A percentile compares a stretch with the other conserved stretches of the same genome.
Evolutionary conservation across 2,888 invertebrate genomes (phyloP).

Genomic region (Linyphia triangularis): DNA sequence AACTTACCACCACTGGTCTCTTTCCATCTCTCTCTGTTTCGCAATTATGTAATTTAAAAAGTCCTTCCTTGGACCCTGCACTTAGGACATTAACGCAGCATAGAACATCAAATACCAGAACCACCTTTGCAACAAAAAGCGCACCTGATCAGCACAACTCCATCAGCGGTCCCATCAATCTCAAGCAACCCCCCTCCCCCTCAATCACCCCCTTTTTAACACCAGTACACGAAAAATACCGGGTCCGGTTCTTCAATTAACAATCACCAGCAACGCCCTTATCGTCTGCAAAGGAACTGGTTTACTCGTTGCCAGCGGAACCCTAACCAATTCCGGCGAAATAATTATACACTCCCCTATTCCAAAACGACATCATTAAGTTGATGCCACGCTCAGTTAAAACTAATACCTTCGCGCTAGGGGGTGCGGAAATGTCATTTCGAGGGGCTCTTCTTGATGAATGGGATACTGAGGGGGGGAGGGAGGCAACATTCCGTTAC

Average conservation of each 20-base stretch:
- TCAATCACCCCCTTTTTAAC: background rate
- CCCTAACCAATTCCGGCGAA: constrained; percentile 47
- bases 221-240: background rate
- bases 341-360: constrained; percentile 41
- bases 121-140: no score
- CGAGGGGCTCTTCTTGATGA: constrained; percentile 39
- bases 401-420: constrained; percentile 58
- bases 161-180: background rate
- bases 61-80: no score
- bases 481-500: background rate
- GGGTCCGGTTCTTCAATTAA: constrained; percentile 25
- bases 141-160: no score
- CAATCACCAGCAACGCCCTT: constrained; percentile 23
- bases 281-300: constrained; percentile 30
- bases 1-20: no score
- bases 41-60: no score
- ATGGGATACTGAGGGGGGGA: constrained; percentile 17
- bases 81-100: no score
- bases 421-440: constrained; percentile 60
- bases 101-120: no score
- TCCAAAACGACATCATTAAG: constrained; percentile 58
- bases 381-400: constrained; percentile 64
- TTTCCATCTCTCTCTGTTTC: no score
- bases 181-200: background rate
- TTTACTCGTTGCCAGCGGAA: constrained; percentile 18